Percentiles rank a stretch among this genome's conserved stretches.
phyloP scores from a whole-genome alignment of 1,140 invertebrate species.

The Pinna nobilis region DNA sequence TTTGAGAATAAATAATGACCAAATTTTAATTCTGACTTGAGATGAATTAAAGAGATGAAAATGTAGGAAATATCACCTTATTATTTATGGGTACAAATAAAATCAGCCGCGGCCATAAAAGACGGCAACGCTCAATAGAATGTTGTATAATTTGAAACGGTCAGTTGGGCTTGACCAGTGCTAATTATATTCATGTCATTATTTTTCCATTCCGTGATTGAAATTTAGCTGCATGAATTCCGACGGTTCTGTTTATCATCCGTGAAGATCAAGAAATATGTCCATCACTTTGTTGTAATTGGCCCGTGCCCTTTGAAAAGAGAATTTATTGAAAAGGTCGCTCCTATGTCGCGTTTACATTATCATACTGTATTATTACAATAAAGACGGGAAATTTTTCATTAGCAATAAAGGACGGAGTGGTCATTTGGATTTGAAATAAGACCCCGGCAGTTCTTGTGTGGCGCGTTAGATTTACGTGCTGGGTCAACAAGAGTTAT shows the following conservation, averaged over 20 bases:
- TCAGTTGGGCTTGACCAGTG: conserved; percentile 18
- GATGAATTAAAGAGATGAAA: conserved; percentile 31
- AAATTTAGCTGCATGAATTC: not conserved
- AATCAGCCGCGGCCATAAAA: conserved; percentile 21
- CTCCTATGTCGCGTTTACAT: too few relatives aligned
- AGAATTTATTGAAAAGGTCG: too few relatives aligned
- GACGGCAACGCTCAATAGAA: conserved; percentile 8
- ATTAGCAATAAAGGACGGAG: too few relatives aligned
- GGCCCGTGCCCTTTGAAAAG: too few relatives aligned
- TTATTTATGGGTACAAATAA: conserved; percentile 26
- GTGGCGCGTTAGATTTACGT: conserved; percentile 16
- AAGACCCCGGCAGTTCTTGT: conserved; percentile 13
- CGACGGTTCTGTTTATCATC: not conserved
- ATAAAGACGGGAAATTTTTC: too few relatives aligned
- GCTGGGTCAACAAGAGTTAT: conserved; percentile 19
- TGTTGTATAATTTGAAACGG: conserved; percentile 24
- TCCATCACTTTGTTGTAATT: too few relatives aligned
- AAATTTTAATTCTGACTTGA: conserved; percentile 14
- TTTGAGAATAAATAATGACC: conserved; percentile 21
- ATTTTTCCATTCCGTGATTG: not conserved
- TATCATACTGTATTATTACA: too few relatives aligned
- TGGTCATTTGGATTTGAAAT: too few relatives aligned
- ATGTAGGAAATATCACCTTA: conserved; percentile 23
- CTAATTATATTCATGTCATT: conserved; percentile 21
- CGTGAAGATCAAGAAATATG: not conserved